Evolutionary conservation across 2,888 invertebrate genomes (phyloP).

Genomic region (Himalopsyche kuldschensis): DNA sequence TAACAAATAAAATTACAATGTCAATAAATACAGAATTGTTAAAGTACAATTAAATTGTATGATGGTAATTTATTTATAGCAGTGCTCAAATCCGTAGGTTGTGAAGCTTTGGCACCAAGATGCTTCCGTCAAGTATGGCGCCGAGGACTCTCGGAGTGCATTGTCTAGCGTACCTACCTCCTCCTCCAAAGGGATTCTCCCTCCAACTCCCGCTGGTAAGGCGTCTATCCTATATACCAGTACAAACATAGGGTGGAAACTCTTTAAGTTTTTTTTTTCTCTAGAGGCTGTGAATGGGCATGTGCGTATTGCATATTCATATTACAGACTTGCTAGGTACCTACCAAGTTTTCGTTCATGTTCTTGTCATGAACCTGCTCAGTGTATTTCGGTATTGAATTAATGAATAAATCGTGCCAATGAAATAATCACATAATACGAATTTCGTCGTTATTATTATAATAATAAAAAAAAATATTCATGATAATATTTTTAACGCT

Average conservation of each 20-base stretch:
- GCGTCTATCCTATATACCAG: background rate
- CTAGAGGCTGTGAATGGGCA: background rate
- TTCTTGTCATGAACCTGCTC: too few relatives aligned
- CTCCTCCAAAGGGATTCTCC: background rate
- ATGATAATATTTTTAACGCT: too few relatives aligned
- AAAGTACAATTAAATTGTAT: too few relatives aligned
- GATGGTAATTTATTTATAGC: background rate
- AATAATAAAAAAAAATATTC: too few relatives aligned
- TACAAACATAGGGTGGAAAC: background rate
- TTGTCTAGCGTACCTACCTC: background rate
- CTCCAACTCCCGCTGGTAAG: background rate
- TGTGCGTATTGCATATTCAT: background rate
- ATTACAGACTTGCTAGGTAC: background rate
- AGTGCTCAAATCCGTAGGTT: background rate
- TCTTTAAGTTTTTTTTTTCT: background rate
- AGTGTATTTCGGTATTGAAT: too few relatives aligned
- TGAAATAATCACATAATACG: too few relatives aligned
- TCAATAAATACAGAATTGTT: too few relatives aligned
- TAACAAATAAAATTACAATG: too few relatives aligned
- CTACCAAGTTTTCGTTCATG: too few relatives aligned
- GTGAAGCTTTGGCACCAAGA: background rate
- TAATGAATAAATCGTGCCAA: too few relatives aligned
- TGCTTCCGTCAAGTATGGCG: background rate
- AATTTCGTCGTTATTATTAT: too few relatives aligned
- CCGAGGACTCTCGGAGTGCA: background rate